Evolutionary conservation across 2,113 vertebrate species (phyloP), one percentile per base, ranked within the genome.

Genomic region (Cranoglanis bouderius): DNA sequence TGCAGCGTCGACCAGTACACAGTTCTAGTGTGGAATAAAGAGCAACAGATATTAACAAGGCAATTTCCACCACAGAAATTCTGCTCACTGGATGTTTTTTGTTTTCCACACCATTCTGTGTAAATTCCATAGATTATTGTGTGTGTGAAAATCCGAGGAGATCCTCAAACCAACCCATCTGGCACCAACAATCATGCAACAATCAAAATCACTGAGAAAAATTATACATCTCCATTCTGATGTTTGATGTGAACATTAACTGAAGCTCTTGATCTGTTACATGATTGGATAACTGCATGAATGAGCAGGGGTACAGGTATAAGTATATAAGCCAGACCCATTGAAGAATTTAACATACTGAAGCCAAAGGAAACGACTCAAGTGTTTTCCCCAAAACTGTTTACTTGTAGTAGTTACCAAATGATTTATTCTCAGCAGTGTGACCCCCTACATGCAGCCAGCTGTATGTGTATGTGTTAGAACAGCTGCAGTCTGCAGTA

Each of bases 401-500:
- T 61, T 10, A 38, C 35, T 49, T 49, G 84, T 49, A n/a, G 51
- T 84, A 84, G 40, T 67, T 35, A 19, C 35, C 59, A 77, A 32
- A 82, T 43, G 59, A 88, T 80, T 86, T 82, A 88, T 84, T 63
- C 72, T 51, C 80, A 63, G 77, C 24, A 13, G 43, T 43, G 1
- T 49, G 75, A 85, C 85, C 53, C 26, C 80, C 49, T 51, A 29
- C 8, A 7, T 88, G 82, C 55, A 77, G 18, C 70, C 67, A 78
- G 55, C 82, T 77, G 32, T 84, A 49, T 49, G 38, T 84, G 53
- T 63, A 14, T 85, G 74, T 32, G 6, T 46, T 55, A 8, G 61
- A 82, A 59, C 87, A 89, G 63, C 74, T 89, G 63, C 26, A n/a
- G 24, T 46, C 14, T 57, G 12, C 75, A 84, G 65, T 46, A 72